A percentile compares a stretch with the other conserved stretches of the same genome.
These are phyloP conservation scores for Conops quadrifasciatus DNA, from an alignment of 2,888 invertebrate genomes.

Conservation along the genomic window DNA sequence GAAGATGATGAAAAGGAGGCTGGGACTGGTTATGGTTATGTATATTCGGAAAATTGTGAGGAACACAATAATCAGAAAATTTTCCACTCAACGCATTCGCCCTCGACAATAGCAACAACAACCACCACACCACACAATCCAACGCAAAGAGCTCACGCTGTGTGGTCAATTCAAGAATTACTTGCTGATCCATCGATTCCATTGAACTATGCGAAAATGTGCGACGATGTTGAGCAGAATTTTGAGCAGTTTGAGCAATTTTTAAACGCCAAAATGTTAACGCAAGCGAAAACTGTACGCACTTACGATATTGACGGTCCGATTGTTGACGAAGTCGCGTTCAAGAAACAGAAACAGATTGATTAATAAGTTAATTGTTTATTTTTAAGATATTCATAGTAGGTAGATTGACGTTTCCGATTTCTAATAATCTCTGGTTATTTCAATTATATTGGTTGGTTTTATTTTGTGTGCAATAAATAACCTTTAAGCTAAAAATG, in stretches of 20 bases:
- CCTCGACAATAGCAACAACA: neutral
- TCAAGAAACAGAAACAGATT: conserved; percentile 42
- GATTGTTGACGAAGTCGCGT: conserved; percentile 41
- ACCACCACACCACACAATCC: conserved; percentile 16
- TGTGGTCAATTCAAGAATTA: conserved; percentile 64
- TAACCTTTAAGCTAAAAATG: no score
- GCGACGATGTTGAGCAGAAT: conserved; percentile 62
- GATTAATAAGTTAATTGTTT: conserved; percentile 37
- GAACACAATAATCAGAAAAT: no score
- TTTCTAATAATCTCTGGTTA: no score
- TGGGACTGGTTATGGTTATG: no score
- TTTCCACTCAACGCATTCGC: no score
- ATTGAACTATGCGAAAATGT: conserved; percentile 64
- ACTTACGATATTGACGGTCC: conserved; percentile 71
- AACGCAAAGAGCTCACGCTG: conserved; percentile 46
- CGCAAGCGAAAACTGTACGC: conserved; percentile 44
- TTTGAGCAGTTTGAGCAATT: conserved; percentile 60
- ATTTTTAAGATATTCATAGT: neutral
- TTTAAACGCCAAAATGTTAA: conserved; percentile 51
- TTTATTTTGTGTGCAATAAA: no score
- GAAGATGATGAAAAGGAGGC: conserved; percentile 42
- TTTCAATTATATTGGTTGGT: no score
- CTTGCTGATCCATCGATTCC: conserved; percentile 62
- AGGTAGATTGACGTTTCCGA: neutral
- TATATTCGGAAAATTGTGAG: no score